A percentile compares a stretch with the other conserved stretches of the same genome.
Conservation (phyloP, 2,113 vertebrate species). For the Calidris pugnax region DNA sequence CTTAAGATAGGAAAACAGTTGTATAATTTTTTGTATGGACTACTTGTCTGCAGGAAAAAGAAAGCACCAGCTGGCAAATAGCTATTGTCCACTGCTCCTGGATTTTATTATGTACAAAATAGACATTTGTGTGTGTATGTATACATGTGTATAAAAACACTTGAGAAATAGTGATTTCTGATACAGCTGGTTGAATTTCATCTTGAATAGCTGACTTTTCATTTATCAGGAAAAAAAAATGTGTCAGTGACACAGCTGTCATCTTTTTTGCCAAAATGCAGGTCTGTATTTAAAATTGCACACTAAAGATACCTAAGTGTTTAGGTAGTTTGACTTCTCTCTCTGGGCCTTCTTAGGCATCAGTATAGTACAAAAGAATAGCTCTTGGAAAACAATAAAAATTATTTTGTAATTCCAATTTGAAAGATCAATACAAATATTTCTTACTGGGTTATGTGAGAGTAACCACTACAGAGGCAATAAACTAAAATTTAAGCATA, state of each 20-base stretch:
- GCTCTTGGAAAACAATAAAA: not conserved
- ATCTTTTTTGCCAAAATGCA: not conserved
- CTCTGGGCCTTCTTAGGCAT: not conserved
- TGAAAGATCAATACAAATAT: not conserved
- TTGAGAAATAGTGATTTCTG: not conserved
- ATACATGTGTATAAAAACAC: not conserved
- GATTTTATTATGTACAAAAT: not conserved
- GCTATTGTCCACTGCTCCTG: not conserved
- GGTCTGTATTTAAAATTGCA: not conserved
- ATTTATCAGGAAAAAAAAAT: not conserved
- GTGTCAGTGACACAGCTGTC: not conserved
- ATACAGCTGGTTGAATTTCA: not conserved
- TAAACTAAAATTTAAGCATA: not conserved
- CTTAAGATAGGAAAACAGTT: not conserved
- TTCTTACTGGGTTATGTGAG: not conserved
- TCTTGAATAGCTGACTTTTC: not conserved
- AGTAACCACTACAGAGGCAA: not conserved
- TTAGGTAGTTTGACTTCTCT: not conserved
- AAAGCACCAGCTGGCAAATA: not conserved
- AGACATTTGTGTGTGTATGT: not conserved
- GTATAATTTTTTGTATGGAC: not conserved
- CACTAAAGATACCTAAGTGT: not conserved
- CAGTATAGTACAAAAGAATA: not conserved
- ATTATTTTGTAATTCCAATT: not conserved
- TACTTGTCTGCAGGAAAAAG: not conserved